Base-by-base conservation (phyloP, 1,140 invertebrate species). In the Aphelinus atriplicis region DNA sequence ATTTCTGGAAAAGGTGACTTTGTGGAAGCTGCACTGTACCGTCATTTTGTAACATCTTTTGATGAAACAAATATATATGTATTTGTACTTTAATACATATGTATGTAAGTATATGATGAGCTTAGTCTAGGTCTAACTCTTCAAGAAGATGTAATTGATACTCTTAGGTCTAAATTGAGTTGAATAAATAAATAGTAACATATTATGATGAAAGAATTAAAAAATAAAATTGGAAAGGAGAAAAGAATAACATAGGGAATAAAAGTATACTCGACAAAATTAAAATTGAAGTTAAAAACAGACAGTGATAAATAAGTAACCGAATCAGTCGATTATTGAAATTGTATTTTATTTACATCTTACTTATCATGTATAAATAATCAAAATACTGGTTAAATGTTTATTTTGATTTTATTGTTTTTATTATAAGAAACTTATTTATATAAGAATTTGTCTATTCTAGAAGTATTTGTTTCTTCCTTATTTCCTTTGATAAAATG, bases 381-480 rank as follows among this genome's bases (percentile, higher is more conserved):
- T 74, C 67, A 75, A 70, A 75, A 75, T 69, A 75, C 73, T 70
- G 66, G 60, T 71, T 75, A 63, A 75, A 75, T 71, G 60, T 75
- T 75, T 75, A 71, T 71, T 75, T 75, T 71, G 61, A 75, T 75
- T 71, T 75, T 75, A 69, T 75, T 75, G 68, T 65, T 71, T 75
- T 75, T 75, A 75, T 75, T 71, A 75, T 75, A 75, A 75, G 66
- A 75, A 75, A 75, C 73, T 69, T 75, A 75, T 75, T 63, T 75
- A 65, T 75, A 75, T 66, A 75, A 75, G 74, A 75, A 75, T 75
- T 71, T 63, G 53, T 75, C 67, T 71, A 70, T 75, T 75, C 74
- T 71, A 75, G 74, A 75, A 75, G 66, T 75, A 66, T 75, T 66
- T 71, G 50, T 75, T 75, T 71, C 72, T 75, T 70, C 58, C 67